Base-by-base conservation (phyloP, 2,113 vertebrate species). In the Ailurus styani region DNA sequence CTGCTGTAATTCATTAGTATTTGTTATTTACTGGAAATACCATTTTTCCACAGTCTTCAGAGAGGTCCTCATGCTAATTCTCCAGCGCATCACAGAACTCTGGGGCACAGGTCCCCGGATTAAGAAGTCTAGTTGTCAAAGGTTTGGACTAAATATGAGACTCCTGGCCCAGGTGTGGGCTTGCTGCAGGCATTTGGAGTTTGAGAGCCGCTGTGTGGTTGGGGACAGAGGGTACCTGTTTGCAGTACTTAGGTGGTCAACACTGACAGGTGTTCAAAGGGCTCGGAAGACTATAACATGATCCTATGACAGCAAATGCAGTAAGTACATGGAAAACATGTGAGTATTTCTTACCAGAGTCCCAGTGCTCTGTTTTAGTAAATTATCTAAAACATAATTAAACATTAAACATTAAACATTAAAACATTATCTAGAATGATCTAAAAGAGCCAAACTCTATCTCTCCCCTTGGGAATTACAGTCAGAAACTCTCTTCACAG, bases 111-210 rank as follows among this genome's bases (percentile, higher is more conserved):
- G 10, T 14, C 25, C 37, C 40, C 6, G 21, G 14, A 29, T 34
- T 27, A 60, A 45, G 75, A 47, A 34, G 25, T 1, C 27, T 45
- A 18, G 13, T 27, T 6, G 60, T 42, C 60, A 34, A 2, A 5
- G 31, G 17, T 34, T 42, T 29, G 15, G 34, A 45, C 13, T 14
- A 37, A 21, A 20, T 42, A 40, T 8, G 23, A 11, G 29, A 25
- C 15, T 20, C 3, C 14, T 45, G 31, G 10, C 40, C 29, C 15
- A 37, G 42, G 23, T 17, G 42, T 37, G 42, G 62, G 29, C 25
- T 17, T 70, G 13, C 2, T 6, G 27, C 23, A 13, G 23, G 37
- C 14, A 0, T 31, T 3, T 4, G 17, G n/a, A 13, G 0, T 2
- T 5, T 20, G 7, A 29, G 8, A 37, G 17, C 34, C 20, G 7